These are phyloP conservation scores for Malthinus flaveolus DNA, from an alignment of 2,888 invertebrate genomes.

Conservation along the genomic window DNA sequence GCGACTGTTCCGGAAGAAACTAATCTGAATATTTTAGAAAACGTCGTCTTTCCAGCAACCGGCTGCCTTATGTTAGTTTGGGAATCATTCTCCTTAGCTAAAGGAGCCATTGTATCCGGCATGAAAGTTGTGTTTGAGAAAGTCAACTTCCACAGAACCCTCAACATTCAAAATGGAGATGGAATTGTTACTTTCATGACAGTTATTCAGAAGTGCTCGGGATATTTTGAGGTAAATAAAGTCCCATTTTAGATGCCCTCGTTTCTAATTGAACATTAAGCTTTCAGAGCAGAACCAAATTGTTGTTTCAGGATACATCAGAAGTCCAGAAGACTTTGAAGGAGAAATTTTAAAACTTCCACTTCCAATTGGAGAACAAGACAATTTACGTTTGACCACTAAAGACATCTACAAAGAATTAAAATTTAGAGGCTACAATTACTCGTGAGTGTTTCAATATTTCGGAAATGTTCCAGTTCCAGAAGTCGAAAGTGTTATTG, in stretches of 20 bases:
- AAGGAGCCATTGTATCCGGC: slow-evolving; percentile 49
- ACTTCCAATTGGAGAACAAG: not conserved
- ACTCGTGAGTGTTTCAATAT: slow-evolving; percentile 35
- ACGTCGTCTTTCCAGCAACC: slow-evolving; percentile 63
- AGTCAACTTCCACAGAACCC: slow-evolving; percentile 62
- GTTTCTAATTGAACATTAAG: no score
- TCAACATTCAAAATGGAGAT: slow-evolving; percentile 57
- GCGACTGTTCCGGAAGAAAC: no score
- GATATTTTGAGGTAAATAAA: slow-evolving; percentile 43
- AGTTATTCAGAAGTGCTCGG: slow-evolving; percentile 39
- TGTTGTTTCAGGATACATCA: slow-evolving; percentile 2
- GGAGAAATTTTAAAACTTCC: not conserved
- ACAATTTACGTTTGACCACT: not conserved
- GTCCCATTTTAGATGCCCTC: not conserved
- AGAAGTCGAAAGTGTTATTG: no score
- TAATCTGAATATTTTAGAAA: slow-evolving; percentile 39
- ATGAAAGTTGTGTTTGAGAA: slow-evolving; percentile 63
- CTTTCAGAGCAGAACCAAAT: not conserved
- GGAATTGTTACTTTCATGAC: slow-evolving; percentile 40
- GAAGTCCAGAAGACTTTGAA: slow-evolving; percentile 1
- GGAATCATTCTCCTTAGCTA: slow-evolving; percentile 58
- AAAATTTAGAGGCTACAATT: slow-evolving; percentile 68
- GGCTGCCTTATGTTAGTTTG: slow-evolving; percentile 58
- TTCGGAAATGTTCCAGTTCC: not conserved
- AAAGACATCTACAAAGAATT: slow-evolving; percentile 58